These are phyloP conservation scores for Natrix natrix DNA, from an alignment of 2,797 vertebrate species.

Conservation along the genomic window DNA sequence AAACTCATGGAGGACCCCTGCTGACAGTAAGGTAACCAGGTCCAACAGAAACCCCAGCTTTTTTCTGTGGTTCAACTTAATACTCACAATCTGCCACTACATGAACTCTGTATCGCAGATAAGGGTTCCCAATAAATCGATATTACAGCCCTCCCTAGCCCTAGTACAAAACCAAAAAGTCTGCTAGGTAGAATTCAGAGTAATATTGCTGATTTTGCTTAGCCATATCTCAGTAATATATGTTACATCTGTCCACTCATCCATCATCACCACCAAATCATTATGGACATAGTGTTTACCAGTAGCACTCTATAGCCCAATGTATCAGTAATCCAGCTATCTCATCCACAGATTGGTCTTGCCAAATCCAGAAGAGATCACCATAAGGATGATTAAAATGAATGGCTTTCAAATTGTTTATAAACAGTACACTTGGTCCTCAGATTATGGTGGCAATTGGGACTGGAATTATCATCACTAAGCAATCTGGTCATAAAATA, in stretches of 20 bases:
- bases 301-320: neutral
- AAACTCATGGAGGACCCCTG: neutral
- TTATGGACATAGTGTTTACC: neutral
- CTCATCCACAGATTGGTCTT: neutral
- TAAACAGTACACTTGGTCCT: neutral
- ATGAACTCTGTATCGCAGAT: neutral
- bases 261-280: neutral
- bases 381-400: neutral
- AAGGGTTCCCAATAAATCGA: neutral
- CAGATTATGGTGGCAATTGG: neutral
- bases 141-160: neutral
- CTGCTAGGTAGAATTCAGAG: neutral
- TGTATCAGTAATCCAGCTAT: neutral
- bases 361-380: neutral
- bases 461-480: neutral
- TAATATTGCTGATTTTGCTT: neutral
- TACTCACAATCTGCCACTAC: neutral
- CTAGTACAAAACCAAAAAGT: neutral
- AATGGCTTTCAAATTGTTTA: neutral
- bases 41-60: neutral
- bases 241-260: neutral
- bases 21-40: neutral
- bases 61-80: neutral
- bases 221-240: neutral
- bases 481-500: neutral